Percentiles rank a stretch among this genome's conserved stretches.
Evolutionary conservation across 2,797 vertebrate species (phyloP).

Genomic region (Aratinga solstitialis): DNA sequence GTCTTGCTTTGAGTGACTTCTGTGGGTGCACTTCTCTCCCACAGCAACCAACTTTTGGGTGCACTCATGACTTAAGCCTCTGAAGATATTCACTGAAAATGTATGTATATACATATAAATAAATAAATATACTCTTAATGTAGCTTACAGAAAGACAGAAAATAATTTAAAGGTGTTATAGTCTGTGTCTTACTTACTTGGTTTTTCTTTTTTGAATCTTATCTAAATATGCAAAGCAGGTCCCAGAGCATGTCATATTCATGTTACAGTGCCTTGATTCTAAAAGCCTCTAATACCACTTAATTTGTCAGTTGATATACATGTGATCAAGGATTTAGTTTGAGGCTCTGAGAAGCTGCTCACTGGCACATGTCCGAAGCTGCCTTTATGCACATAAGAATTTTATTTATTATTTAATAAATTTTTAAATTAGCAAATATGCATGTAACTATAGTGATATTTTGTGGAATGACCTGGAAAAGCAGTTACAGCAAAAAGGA

Average conservation of each 20-base stretch:
- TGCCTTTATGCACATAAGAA: neutral
- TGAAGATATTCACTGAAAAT: neutral
- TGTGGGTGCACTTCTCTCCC: neutral
- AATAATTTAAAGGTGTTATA: neutral
- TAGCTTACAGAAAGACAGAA: neutral
- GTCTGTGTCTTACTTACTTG: neutral
- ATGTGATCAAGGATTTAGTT: neutral
- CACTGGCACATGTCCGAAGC: neutral
- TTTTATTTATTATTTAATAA: constrained; percentile 13
- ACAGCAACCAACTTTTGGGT: neutral
- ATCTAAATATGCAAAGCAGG: neutral
- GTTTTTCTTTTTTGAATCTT: neutral
- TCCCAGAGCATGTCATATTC: neutral
- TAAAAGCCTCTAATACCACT: neutral
- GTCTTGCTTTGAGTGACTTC: neutral
- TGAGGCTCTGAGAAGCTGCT: neutral
- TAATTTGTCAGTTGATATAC: neutral
- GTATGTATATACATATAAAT: neutral
- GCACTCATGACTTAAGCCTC: neutral
- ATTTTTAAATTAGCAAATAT: constrained; percentile 7
- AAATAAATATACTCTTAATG: neutral
- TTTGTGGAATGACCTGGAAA: constrained; percentile 26
- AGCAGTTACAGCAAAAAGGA: constrained; percentile 18
- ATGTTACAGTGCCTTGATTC: neutral
- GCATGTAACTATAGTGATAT: neutral